Evolutionary conservation across 2,113 vertebrate species (phyloP), one percentile per base, ranked within the genome.

Genomic region (Clarias gariepinus): DNA sequence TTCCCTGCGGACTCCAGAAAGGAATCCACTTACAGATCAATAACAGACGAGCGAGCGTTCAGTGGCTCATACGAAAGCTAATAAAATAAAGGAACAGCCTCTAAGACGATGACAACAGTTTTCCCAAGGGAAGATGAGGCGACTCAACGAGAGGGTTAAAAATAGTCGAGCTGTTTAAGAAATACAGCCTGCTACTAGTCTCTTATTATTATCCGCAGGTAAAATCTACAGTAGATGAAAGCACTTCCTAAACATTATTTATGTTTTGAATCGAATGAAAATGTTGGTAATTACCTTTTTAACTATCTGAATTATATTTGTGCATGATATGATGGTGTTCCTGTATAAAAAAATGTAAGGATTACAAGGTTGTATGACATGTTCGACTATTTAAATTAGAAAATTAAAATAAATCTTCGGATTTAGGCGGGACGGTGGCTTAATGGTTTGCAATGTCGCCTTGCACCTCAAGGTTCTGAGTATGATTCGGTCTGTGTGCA

Each of bases 1-100:
- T 81, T 66, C 66, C 58, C 19, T 73, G n/a, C 15, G 47, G 83
- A 73, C 77, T 60, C 57, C 33, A 66, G 83, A 63, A 85, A 82
- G 74, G 83, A 81, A 71, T 85, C 88, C 71, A 78, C 73, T 87
- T 85, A 28, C 86, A 61, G 73, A 85, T 83, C 86, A 85, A 87
- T 85, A 85, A 71, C 28, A 86, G 53, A 66, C 57, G 64, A 68
- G 81, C 63, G 52, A 28, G 81, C 41, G 8, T 83, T 69, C 25
- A 64, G 61, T 53, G 63, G 5, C 60, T 82, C 64, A 66, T 53
- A 69, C 68, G 78, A 61, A 36, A 81, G 78, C 19, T 81, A 81
- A 81, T 81, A 81, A 81, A 81, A 41, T 61, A 80, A 81, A 81
- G 33, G 78, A 81, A 81, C 78, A 33, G 57, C 57, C 57, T 36